Percentiles rank a stretch among this genome's conserved stretches.
Evolutionary conservation across 2,113 vertebrate species (phyloP).

Genomic region (Stigmatopora nigra): DNA sequence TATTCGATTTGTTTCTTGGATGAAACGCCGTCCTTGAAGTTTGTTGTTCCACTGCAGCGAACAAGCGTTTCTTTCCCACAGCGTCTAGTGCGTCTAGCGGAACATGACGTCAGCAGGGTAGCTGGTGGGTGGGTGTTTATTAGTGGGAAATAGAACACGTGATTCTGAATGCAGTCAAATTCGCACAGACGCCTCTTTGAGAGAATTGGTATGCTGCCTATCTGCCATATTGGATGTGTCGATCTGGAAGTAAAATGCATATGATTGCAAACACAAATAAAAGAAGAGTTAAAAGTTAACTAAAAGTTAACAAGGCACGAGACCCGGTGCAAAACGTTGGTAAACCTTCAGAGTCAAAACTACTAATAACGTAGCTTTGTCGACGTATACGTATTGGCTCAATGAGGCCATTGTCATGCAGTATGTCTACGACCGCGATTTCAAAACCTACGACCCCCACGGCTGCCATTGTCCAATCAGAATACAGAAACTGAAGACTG

Average conservation of each 20-base stretch:
- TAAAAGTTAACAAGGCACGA: background rate
- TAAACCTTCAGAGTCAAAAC: background rate
- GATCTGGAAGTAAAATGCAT: background rate
- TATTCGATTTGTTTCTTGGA: background rate
- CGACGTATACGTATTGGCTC: background rate
- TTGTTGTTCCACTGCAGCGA: slow-evolving; percentile 32
- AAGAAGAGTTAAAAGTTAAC: background rate
- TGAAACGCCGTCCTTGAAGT: background rate
- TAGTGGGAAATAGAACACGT: background rate
- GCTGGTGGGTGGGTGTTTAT: background rate
- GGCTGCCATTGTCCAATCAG: slow-evolving; percentile 30
- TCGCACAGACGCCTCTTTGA: background rate
- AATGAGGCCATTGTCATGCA: background rate
- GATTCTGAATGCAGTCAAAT: slow-evolving; percentile 20
- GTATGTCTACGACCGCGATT: background rate
- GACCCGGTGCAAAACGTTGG: background rate
- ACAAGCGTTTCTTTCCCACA: slow-evolving; percentile 3
- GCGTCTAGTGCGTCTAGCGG: slow-evolving; percentile 23
- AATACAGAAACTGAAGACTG: background rate
- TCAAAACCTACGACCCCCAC: background rate
- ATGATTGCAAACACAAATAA: too few species aligned
- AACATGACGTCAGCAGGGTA: slow-evolving; percentile 39
- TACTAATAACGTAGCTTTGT: background rate
- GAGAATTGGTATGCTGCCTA: background rate
- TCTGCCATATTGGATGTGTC: background rate